A percentile compares a stretch with the other conserved stretches of the same genome.
These are phyloP conservation scores for Octomys mimax DNA, from an alignment of 2,797 vertebrate genomes.

Conservation along the genomic window DNA sequence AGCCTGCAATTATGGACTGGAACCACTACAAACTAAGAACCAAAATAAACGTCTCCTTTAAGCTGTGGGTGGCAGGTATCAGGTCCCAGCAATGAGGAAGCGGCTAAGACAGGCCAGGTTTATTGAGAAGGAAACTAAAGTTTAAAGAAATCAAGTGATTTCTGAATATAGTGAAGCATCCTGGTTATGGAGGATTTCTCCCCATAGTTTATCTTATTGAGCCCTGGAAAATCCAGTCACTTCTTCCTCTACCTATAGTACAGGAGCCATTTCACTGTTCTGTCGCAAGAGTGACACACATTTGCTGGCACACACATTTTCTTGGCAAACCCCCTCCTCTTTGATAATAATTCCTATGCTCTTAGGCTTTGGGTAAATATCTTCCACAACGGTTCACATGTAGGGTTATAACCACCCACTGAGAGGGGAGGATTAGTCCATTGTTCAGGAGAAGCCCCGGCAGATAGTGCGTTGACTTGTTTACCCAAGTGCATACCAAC, in stretches of 20 bases:
- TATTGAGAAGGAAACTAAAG: constrained; percentile 29
- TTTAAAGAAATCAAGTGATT: constrained; percentile 13
- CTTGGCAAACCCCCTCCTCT: background rate
- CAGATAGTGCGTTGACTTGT: background rate
- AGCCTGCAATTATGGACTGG: background rate
- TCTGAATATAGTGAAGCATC: background rate
- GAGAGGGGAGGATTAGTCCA: background rate
- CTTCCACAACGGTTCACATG: background rate
- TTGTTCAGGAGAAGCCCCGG: background rate
- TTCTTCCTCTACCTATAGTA: background rate
- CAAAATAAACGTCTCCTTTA: background rate
- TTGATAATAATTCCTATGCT: background rate
- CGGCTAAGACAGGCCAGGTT: background rate
- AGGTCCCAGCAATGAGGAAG: background rate
- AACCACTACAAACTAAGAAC: background rate
- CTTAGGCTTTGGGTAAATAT: constrained; percentile 7
- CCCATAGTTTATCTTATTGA: background rate
- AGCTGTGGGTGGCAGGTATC: background rate
- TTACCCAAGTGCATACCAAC: background rate
- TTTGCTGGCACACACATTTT: background rate
- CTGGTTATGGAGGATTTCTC: background rate
- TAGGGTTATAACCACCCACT: background rate
- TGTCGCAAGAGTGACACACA: background rate
- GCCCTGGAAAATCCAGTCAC: background rate
- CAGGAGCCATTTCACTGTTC: background rate